Evolutionary conservation across 2,888 invertebrate species (phyloP), one percentile per base, ranked within the genome.

Genomic region (Calameuta idolon): DNA sequence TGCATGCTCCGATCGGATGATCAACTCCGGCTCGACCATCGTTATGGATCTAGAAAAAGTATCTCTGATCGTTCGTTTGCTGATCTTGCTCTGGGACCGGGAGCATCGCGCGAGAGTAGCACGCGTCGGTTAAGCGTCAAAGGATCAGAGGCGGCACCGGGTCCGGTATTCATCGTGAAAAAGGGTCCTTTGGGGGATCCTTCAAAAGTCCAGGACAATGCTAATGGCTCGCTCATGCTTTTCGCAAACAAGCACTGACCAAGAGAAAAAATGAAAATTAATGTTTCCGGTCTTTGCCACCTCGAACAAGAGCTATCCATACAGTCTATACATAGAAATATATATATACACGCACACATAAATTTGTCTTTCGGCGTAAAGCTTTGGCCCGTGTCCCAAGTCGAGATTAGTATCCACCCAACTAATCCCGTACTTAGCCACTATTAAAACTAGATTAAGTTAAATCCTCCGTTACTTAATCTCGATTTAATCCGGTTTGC

Each of bases 361-460:
- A 9, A 23, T 55, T 23, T 55, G 55, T 23, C 55, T 23, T 23
- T 55, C 2, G 15, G 23, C 23, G 23, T 9, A 55, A 55, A 55
- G 55, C 23, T 55, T 9, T 55, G 55, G 55, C 55, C 55, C 55
- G 55, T 55, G 55, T 55, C 55, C 55, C 55, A 55, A 55, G 55
- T 55, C 55, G 55, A 55, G 55, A 55, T 55, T 55, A 55, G 55
- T 55, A 23, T 55, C 55, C 55, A 55, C 55, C 55, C 55, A 23
- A 55, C 55, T 74, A 73, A 69, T 74, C 77, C 34, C n/a, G 37
- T 85, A 83, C 71, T 86, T 87, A 87, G 82, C 81, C 81, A 79
- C 82, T 85, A 87, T 87, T 88, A 88, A 85, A 87, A 85, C 85
- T 87, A 87, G 87, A 88, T 88, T 88, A 88, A 81, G 80, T 73